Base-by-base conservation (phyloP, 2,888 invertebrate species). In the Ophion ellenae region DNA sequence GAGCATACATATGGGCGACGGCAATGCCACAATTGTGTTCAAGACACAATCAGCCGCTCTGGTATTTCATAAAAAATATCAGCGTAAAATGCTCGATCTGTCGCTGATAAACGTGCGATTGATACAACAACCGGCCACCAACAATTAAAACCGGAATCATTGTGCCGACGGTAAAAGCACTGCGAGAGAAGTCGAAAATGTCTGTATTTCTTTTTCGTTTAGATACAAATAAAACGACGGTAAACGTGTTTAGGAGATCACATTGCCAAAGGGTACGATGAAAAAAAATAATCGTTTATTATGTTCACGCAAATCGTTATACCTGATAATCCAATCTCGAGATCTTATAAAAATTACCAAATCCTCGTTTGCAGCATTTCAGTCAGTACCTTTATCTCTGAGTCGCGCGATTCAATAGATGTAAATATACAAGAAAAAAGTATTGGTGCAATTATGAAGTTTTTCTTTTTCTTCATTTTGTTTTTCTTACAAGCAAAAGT, bases 61-160 rank as follows among this genome's bases (percentile, higher is more conserved):
- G 92, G 94, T 94, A 86, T 95, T 95, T 94, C 95, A 94, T 93
- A 95, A 95, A 92, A 95, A 95, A 93, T 95, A 95, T 91, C 95
- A 95, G 88, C 95, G 95, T 70, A 94, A 95, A 94, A 95, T 95
- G 94, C 94, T 95, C 83, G 95, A 95, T 91, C 92, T 95, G 77
- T 95, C 95, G 86, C 93, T 95, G 93, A 95, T 95, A 89, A 94
- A 95, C 86, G 95, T 95, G 80, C 92, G 93, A 67, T 92, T 95
- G 78, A 87, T 94, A 87, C 91, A 93, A 63, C 92, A 91, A 85
- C 81, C 89, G 47, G 66, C 88, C 32, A 83, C 70, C 76, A 83
- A 64, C 82, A 84, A 81, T 83, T 83, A 83, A 69, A 71, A 36
- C 6, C 77, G 73, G 78, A 66, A 61, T 59, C 40, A 53, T 28